Conservation (phyloP, 2,888 invertebrate species). For the Archips xylosteana region DNA sequence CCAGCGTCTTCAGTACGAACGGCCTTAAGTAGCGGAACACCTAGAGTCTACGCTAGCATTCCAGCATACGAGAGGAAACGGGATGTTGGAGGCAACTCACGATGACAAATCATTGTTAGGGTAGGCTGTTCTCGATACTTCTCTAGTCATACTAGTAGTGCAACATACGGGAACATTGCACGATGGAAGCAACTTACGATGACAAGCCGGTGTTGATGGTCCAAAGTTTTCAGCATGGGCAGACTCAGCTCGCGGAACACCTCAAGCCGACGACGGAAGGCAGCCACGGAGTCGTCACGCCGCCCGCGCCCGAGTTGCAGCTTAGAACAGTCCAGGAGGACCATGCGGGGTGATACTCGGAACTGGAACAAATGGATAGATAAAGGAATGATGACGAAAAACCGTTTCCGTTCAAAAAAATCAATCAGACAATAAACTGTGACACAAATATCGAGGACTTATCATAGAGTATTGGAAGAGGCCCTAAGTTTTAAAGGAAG, state of each 20-base stretch:
- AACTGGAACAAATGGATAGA: slow-evolving; percentile 83
- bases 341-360: slow-evolving; percentile 90
- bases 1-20: neutral
- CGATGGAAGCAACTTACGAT: slow-evolving; percentile 87
- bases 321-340: slow-evolving; percentile 96
- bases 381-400: no score
- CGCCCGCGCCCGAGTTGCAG: slow-evolving; percentile 93
- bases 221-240: slow-evolving; percentile 95
- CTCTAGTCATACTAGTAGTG: no score
- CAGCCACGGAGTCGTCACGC: slow-evolving; percentile 94
- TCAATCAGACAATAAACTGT: no score
- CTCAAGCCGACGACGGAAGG: slow-evolving; percentile 93
- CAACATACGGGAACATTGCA: neutral
- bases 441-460: no score
- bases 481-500: no score
- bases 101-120: no score
- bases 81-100: neutral
- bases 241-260: slow-evolving; percentile 94
- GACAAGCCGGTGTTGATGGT: slow-evolving; percentile 92
- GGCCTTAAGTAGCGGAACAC: neutral
- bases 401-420: no score
- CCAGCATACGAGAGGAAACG: neutral
- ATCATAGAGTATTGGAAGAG: no score
- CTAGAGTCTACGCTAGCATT: neutral
- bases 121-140: no score